These are phyloP conservation scores for Anhinga anhinga DNA, from an alignment of 2,113 vertebrate genomes.

Conservation along the genomic window DNA sequence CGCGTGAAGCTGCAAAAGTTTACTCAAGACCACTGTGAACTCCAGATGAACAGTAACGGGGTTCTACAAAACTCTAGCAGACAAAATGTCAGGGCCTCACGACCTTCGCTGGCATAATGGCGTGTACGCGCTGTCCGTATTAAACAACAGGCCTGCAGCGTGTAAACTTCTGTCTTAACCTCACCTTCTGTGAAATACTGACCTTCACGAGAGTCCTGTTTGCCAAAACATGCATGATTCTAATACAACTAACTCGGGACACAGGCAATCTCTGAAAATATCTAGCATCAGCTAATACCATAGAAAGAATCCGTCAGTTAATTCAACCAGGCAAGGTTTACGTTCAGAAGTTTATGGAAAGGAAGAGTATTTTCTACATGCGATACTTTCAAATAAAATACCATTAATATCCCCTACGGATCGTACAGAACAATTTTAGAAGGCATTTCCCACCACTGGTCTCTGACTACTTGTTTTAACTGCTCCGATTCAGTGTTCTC, in stretches of 20 bases:
- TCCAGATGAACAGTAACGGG: not conserved
- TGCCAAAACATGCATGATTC: accelerated
- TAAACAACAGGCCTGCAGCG: not conserved
- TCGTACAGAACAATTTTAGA: not conserved
- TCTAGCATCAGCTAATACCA: accelerated
- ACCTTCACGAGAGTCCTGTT: accelerated
- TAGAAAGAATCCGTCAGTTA: not conserved
- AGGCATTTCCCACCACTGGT: not conserved
- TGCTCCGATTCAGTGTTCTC: not conserved
- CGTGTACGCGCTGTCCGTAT: accelerated
- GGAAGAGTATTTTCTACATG: not conserved
- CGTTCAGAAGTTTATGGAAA: not conserved
- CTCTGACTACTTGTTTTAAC: not conserved
- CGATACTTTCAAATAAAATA: not conserved
- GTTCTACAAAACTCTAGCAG: not conserved
- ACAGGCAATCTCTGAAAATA: not conserved
- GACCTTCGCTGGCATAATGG: accelerated
- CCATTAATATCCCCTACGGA: not conserved
- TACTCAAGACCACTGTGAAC: not conserved
- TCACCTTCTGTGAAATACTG: not conserved
- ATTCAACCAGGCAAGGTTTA: not conserved
- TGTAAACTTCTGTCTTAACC: not conserved
- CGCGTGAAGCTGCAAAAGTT: not conserved
- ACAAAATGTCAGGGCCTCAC: accelerated
- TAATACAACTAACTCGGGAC: not conserved